These are phyloP conservation scores for Australoheros facetus DNA, from an alignment of 2,797 vertebrate genomes.

Conservation along the genomic window DNA sequence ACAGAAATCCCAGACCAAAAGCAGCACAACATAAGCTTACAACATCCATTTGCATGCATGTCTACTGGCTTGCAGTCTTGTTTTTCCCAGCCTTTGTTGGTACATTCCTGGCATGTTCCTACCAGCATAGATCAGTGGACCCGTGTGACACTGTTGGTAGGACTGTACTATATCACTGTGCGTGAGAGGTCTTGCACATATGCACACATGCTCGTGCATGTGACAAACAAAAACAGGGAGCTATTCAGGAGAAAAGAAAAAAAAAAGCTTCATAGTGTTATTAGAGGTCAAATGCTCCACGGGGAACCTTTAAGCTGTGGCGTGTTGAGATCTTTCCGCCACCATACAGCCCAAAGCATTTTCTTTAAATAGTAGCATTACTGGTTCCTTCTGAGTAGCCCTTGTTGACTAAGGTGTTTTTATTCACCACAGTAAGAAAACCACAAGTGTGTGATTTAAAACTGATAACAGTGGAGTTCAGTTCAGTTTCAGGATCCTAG, in stretches of 20 bases:
- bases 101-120: neutral
- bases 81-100: neutral
- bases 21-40: neutral
- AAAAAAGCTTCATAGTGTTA: neutral
- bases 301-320: neutral
- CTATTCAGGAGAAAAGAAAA: neutral
- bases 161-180: neutral
- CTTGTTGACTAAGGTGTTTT: neutral
- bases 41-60: neutral
- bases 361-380: neutral
- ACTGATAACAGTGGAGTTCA: neutral
- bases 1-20: neutral
- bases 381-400: neutral
- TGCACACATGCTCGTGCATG: neutral
- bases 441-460: neutral
- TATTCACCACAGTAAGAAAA: neutral
- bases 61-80: neutral
- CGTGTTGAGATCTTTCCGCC: neutral
- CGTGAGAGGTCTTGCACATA: neutral
- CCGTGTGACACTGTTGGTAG: neutral
- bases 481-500: neutral
- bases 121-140: neutral
- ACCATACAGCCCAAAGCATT: neutral
- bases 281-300: slow-evolving; percentile 2
- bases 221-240: slow-evolving; percentile 1